These are phyloP conservation scores for Astropecten irregularis DNA, from an alignment of 53 echinoderm and acorn worm genomes.

Conservation along the genomic window DNA sequence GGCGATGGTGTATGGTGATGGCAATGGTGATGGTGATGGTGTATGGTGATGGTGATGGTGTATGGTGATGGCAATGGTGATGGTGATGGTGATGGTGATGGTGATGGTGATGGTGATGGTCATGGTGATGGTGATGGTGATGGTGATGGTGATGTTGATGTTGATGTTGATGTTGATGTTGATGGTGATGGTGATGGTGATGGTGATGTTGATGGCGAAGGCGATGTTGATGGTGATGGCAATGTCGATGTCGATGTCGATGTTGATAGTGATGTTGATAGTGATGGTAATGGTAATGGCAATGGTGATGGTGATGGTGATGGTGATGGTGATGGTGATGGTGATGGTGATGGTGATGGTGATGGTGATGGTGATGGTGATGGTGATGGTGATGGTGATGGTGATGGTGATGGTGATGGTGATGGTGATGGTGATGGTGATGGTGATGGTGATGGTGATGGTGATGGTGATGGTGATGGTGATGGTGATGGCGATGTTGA, in stretches of 20 bases:
- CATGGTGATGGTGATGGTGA: constrained; percentile 5
- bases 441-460: constrained; percentile 10
- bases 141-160: constrained; percentile 5
- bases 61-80: constrained; percentile 2
- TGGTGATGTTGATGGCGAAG: not conserved
- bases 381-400: constrained; percentile 10
- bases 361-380: constrained; percentile 10
- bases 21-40: constrained; percentile 2
- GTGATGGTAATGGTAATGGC: not conserved
- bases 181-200: constrained; percentile 10
- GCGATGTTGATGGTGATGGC: not conserved
- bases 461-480: not conserved
- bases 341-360: constrained; percentile 10
- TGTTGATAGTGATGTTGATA: not conserved
- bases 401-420: constrained; percentile 10
- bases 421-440: constrained; percentile 10
- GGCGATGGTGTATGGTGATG: constrained; percentile 1
- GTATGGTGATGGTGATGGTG: constrained; percentile 4
- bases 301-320: constrained; percentile 6
- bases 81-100: constrained; percentile 10
- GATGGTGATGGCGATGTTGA: too few species aligned
- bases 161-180: not conserved
- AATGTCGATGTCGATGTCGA: not conserved
- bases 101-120: constrained; percentile 10
- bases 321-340: constrained; percentile 6